phyloP scores from a whole-genome alignment of 1,140 invertebrate species.

The Euwallacea fornicatus region DNA sequence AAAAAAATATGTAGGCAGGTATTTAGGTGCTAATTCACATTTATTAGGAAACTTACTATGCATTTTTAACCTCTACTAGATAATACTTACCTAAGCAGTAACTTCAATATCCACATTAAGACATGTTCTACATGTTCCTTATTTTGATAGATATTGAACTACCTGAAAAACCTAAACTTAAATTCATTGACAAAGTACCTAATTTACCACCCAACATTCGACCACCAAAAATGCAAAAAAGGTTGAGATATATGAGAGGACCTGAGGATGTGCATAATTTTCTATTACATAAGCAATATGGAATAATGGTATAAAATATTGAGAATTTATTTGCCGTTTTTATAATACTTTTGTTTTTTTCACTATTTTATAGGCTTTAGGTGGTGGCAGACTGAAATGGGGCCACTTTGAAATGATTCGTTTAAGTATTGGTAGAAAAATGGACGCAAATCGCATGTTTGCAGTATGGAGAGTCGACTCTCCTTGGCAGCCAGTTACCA shows the following conservation, averaged over 20 bases:
- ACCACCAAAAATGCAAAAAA: constrained; percentile 82
- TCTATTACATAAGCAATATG: constrained; percentile 87
- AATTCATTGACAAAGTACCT: constrained; percentile 71
- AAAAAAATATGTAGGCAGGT: no score
- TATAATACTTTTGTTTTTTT: neutral
- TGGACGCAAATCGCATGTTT: constrained; percentile 82
- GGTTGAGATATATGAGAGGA: constrained; percentile 81
- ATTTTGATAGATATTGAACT: constrained; percentile 67
- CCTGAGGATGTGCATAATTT: constrained; percentile 84
- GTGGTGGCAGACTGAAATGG: constrained; percentile 77
- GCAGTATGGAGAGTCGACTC: constrained; percentile 93
- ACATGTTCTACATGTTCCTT: constrained; percentile 38
- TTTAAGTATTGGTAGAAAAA: constrained; percentile 70
- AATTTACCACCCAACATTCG: constrained; percentile 64
- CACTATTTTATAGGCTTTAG: constrained; percentile 64
- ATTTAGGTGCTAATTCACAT: no score
- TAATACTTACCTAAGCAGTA: no score
- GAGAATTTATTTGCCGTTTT: neutral
- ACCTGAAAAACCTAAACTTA: constrained; percentile 71
- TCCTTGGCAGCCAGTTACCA: constrained; percentile 94
- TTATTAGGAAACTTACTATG: no score
- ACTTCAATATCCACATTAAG: no score
- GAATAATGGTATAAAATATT: constrained; percentile 70
- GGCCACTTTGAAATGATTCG: constrained; percentile 90
- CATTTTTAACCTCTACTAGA: no score